phyloP scores from a whole-genome alignment of 2,888 invertebrate species.

The Drosophila acutilabella region DNA sequence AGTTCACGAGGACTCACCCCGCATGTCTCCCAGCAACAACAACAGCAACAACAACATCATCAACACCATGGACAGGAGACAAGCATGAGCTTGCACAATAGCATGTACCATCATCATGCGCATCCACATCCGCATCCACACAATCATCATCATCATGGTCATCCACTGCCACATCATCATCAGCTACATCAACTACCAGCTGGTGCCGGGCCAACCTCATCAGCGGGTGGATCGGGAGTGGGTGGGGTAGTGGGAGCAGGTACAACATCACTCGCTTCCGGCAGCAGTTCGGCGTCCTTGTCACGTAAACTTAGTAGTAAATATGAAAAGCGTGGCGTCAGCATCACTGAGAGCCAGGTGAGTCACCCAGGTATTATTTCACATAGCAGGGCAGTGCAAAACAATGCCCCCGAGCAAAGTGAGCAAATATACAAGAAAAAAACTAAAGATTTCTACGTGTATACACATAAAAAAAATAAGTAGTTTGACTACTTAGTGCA shows the following conservation, averaged over 20 bases:
- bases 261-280: conserved; percentile 57
- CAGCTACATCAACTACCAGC: conserved; percentile 50
- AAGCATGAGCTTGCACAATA: conserved; percentile 80
- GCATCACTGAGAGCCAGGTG: conserved; percentile 85
- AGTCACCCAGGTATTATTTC: conserved; percentile 42
- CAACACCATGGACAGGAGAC: conserved; percentile 65
- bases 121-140: conserved; percentile 62
- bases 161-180: conserved; percentile 46
- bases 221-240: not conserved
- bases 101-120: conserved; percentile 77
- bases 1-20: conserved; percentile 89
- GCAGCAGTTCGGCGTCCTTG: conserved; percentile 70
- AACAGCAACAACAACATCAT: conserved; percentile 54
- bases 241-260: conserved; percentile 25
- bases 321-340: conserved; percentile 85
- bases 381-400: conserved; percentile 15
- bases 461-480: not conserved
- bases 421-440: conserved; percentile 12
- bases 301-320: conserved; percentile 85
- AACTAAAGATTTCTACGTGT: not conserved
- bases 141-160: conserved; percentile 44
- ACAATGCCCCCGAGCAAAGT: conserved; percentile 12
- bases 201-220: not conserved
- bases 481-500: not conserved
- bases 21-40: conserved; percentile 83